phyloP scores from a whole-genome alignment of 2,888 invertebrate genomes.

The Frankliniella intonsa region DNA sequence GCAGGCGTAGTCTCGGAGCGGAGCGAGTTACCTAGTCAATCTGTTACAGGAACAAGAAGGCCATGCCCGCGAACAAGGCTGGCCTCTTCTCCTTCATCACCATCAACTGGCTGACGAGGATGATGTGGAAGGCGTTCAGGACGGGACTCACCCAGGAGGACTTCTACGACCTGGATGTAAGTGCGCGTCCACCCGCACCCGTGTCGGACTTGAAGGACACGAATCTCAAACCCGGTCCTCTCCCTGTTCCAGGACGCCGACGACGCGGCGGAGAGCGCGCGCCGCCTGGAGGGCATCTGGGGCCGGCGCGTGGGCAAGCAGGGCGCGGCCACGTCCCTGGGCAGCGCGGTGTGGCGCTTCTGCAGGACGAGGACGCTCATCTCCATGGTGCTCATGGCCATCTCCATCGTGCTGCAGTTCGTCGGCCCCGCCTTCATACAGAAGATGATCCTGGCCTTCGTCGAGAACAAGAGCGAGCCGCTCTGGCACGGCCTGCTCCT shows the following conservation, averaged over 20 bases:
- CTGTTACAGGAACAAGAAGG: conserved; percentile 40
- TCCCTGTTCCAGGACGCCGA: conserved; percentile 31
- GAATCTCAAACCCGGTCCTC: background rate
- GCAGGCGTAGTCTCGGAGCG: background rate
- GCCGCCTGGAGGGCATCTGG: conserved; percentile 44
- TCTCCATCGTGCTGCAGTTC: conserved; percentile 44
- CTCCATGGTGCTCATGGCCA: conserved; percentile 42
- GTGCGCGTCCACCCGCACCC: background rate
- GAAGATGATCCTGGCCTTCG: conserved; percentile 38
- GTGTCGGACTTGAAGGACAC: no score
- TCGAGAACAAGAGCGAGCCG: conserved; percentile 37
- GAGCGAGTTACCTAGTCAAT: background rate
- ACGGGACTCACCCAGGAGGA: conserved; percentile 47
- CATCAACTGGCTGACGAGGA: conserved; percentile 51
- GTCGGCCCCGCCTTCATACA: conserved; percentile 43
- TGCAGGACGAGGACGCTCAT: conserved; percentile 44
- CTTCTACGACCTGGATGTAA: conserved; percentile 49
- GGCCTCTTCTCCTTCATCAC: conserved; percentile 51
- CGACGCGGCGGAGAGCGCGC: conserved; percentile 39
- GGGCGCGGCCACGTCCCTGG: conserved; percentile 44
- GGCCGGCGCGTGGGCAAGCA: conserved; percentile 43
- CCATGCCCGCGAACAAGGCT: conserved; percentile 47
- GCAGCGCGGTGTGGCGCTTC: conserved; percentile 43
- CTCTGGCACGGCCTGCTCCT: conserved; percentile 35
- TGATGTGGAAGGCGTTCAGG: conserved; percentile 49